Conservation (phyloP, 1,140 invertebrate species). For the Tribolium madens region DNA sequence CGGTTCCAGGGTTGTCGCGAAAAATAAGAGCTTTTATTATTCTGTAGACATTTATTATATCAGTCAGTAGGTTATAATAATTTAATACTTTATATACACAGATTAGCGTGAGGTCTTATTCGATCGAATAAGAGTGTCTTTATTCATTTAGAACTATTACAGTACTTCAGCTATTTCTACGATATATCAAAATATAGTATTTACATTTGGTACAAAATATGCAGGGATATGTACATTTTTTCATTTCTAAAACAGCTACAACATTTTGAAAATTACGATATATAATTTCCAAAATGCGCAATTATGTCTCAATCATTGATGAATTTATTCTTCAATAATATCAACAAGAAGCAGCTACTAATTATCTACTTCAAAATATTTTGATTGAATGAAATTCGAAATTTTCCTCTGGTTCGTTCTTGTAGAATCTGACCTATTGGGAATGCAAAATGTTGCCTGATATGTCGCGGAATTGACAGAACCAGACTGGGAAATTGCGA, state of each 20-base stretch:
- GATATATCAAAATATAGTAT: slow-evolving; percentile 64
- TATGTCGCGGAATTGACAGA: slow-evolving; percentile 34
- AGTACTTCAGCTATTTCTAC: slow-evolving; percentile 56
- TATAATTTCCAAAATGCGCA: slow-evolving; percentile 9
- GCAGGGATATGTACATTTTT: slow-evolving; percentile 62
- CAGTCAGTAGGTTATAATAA: slow-evolving; percentile 54
- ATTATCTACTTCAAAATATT: slow-evolving; percentile 1
- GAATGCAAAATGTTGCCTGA: slow-evolving; percentile 20
- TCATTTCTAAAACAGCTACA: slow-evolving; percentile 18
- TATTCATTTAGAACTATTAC: slow-evolving; percentile 68
- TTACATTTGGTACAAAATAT: slow-evolving; percentile 63
- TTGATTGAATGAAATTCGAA: slow-evolving; percentile 25
- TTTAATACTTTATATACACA: slow-evolving; percentile 46
- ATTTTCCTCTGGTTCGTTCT: slow-evolving; percentile 29
- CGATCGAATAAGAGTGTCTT: slow-evolving; percentile 60
- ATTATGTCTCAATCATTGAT: slow-evolving; percentile 12
- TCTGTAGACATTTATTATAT: slow-evolving; percentile 55
- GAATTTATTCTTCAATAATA: slow-evolving; percentile 35
- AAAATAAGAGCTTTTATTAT: neutral
- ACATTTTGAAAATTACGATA: neutral
- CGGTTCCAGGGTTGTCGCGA: neutral
- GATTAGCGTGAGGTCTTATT: slow-evolving; percentile 63
- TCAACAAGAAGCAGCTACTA: slow-evolving; percentile 1
- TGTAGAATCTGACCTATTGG: neutral
- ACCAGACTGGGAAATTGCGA: slow-evolving; percentile 17